Evolutionary conservation across 2,797 vertebrate genomes (phyloP).

Genomic region (Microhierax caerulescens): DNA sequence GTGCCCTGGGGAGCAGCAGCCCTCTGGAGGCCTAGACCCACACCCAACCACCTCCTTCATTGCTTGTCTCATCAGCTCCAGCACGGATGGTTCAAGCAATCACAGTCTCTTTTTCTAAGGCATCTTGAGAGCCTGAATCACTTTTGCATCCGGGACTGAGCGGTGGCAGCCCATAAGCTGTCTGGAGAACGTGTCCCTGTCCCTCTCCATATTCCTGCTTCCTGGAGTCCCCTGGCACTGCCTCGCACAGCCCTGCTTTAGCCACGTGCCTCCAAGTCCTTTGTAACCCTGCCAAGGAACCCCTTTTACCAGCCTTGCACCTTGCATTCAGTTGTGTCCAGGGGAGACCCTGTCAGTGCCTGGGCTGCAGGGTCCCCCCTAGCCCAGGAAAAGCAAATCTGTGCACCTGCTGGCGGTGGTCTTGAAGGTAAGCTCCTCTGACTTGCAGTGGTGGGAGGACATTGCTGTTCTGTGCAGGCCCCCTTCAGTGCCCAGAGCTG

Average conservation of each 20-base stretch:
- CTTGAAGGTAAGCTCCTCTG: constrained; percentile 82
- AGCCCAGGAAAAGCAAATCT: constrained; percentile 66
- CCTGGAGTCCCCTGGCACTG: neutral
- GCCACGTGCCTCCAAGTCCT: accelerated
- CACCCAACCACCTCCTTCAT: accelerated
- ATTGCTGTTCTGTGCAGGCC: neutral
- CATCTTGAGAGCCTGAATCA: neutral
- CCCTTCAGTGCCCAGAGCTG: neutral
- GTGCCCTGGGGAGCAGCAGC: neutral
- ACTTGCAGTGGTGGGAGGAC: neutral
- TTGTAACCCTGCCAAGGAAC: neutral
- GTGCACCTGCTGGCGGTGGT: constrained; percentile 87
- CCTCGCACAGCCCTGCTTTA: neutral
- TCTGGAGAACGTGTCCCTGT: neutral
- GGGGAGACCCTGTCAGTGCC: neutral
- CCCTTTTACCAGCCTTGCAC: neutral
- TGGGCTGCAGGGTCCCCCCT: neutral
- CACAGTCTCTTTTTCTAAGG: neutral
- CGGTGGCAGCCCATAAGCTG: neutral
- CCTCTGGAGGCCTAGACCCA: neutral
- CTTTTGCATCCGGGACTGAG: neutral
- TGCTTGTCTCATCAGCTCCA: neutral
- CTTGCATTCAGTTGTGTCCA: neutral
- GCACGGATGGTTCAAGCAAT: neutral
- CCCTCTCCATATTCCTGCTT: neutral